phyloP scores from a whole-genome alignment of 1,140 invertebrate species.

The Bombus sylvicola region DNA sequence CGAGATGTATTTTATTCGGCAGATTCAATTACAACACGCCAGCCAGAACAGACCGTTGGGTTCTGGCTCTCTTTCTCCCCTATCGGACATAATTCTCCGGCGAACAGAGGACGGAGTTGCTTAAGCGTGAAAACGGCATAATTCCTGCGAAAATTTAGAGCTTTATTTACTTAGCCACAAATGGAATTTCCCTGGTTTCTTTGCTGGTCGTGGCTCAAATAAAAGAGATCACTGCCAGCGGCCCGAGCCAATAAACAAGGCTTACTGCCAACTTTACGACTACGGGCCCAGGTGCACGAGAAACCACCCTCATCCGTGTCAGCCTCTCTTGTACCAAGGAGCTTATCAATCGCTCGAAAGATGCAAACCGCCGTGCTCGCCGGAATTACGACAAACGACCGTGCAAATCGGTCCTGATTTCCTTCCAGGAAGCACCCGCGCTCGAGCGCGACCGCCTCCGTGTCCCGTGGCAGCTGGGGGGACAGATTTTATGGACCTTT shows the following conservation, averaged over 20 bases:
- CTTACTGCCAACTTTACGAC: conserved; percentile 67
- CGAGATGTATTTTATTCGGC: conserved; percentile 45
- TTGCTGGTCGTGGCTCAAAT: conserved; percentile 46
- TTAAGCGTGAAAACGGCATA: conserved; percentile 53
- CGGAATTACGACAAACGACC: conserved; percentile 56
- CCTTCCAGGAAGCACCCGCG: background rate
- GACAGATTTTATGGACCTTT: conserved; percentile 16
- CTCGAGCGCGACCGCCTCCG: too few species aligned
- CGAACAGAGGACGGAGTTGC: conserved; percentile 22
- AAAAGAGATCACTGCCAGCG: conserved; percentile 57
- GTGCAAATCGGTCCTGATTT: conserved; percentile 37
- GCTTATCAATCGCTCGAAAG: conserved; percentile 66
- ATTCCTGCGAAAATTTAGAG: conserved; percentile 59
- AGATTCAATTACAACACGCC: conserved; percentile 55
- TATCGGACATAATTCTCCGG: conserved; percentile 10
- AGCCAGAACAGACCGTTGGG: background rate
- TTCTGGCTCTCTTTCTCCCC: background rate
- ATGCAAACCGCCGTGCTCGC: conserved; percentile 34
- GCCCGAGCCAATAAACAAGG: conserved; percentile 62
- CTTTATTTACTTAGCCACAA: conserved; percentile 65
- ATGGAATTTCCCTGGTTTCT: conserved; percentile 56
- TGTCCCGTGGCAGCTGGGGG: background rate
- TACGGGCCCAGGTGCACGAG: conserved; percentile 52
- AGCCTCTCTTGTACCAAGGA: conserved; percentile 57
- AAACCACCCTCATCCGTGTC: conserved; percentile 24